Evolutionary conservation across 2,797 vertebrate genomes (phyloP).

Genomic region (Alosa sapidissima): DNA sequence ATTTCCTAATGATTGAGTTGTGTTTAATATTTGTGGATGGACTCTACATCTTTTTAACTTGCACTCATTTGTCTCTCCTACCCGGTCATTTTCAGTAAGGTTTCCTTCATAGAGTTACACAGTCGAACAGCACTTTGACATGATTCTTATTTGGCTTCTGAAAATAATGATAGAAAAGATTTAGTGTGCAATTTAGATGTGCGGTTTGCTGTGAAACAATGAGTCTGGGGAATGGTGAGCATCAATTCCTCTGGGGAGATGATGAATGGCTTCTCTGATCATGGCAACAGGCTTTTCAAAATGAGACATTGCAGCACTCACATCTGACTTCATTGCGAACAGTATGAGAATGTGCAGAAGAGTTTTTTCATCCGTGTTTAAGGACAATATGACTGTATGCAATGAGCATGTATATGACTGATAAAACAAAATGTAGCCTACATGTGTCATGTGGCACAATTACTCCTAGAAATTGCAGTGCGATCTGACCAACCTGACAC

Average conservation of each 20-base stretch:
- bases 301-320: not conserved
- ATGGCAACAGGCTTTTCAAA: not conserved
- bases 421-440: not conserved
- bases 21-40: too few relatives aligned
- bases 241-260: not conserved
- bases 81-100: not conserved
- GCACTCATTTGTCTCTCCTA: not conserved
- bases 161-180: not conserved
- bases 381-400: not conserved
- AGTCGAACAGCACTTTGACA: not conserved
- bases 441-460: not conserved
- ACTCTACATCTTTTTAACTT: too few relatives aligned
- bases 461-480: too few relatives aligned
- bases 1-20: too few relatives aligned
- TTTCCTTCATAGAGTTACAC: not conserved
- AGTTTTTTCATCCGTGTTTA: not conserved
- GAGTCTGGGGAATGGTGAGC: not conserved
- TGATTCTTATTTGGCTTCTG: not conserved
- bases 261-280: not conserved
- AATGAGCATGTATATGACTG: not conserved
- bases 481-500: too few relatives aligned
- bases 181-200: not conserved
- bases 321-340: not conserved
- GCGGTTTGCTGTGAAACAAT: not conserved
- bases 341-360: not conserved